Base-by-base conservation (phyloP, 1,140 invertebrate genomes). In the Meloidogyne hapla region DNA sequence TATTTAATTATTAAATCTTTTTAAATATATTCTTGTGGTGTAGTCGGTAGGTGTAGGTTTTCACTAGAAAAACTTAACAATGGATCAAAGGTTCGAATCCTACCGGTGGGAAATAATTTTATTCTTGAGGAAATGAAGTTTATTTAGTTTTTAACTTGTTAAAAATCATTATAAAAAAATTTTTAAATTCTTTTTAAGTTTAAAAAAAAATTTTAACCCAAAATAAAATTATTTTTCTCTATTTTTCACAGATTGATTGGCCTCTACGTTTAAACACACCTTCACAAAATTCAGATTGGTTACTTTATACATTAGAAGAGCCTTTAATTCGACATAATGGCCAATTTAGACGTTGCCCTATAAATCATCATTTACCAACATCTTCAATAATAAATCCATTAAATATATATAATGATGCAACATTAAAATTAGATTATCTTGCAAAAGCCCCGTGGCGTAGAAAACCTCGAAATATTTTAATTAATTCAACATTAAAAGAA, bases 351-450 rank as follows among this genome's bases (percentile, higher is more conserved):
- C 64, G 62, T n/a, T 84, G 81, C 68, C 64, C 9, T 38, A 69
- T 45, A 45, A 26, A 69, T 23, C 10, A 68, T 63, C 42, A 64
- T 79, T 12, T n/a, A 80, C 12, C 33, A 15, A 1, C 25, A n/a
- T 13, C 38, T 76, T 9, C 71, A 40, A 21, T 71, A 25, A 69
- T 83, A 15, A 81, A 83, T 45, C 77, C 80, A 12, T 38, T 82
- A 25, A 62, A 56, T 63, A 73, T 81, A 25, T 81, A 83, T 48
- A 83, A 83, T 64, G 80, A 81, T 38, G 80, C 84, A 33, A 81
- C 72, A 10, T 23, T 75, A 21, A 81, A 83, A 67, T 64, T 81
- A 21, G 71, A 81, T n/a, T 81, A 81, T 66, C 42, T 21, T 38
- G 15, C 63, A 21, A 83, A 75, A 28, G 45, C 15, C n/a, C 38